Evolutionary conservation across 2,113 vertebrate genomes (phyloP), one percentile per base, ranked within the genome.

Genomic region (Recurvirostra avosetta): DNA sequence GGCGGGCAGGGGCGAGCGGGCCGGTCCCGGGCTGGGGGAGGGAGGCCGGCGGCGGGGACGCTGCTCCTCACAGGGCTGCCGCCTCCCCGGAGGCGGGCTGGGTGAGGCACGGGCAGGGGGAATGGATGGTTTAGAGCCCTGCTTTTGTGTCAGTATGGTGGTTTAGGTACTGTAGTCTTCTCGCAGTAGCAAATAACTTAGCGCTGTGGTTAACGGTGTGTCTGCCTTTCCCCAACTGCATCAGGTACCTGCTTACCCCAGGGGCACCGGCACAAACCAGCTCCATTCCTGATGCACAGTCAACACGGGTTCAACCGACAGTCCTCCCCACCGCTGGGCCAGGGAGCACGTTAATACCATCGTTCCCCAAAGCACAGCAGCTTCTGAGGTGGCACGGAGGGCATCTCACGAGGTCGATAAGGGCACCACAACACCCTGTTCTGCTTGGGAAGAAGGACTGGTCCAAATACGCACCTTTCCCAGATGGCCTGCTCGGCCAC

Each of bases 251-350:
- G 17, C 16, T 68, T 29, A 25, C 5, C 11, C 27, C 34, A 4
- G 12, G 5, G 18, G 2, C 56, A 36, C 2, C 36, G 2, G 6
- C 3, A 6, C 6, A 22, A 53, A 50, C 0, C 53, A 36, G 41
- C 47, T 30, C 72, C 9, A 4, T 15, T 55, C 5, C 65, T 26
- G 19, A 32, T 12, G 17, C 8, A 29, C 15, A 29, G 68, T 27
- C 30, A n/a, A n/a, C n/a, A 8, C 5, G 6, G 7, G 9, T 43
- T 15, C 12, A 38, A 6, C 21, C 4, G 8, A 25, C 2, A 21
- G 49, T 41, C 12, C 34, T 61, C 19, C 13, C 27, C 12, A 20
- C 45, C 20, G 20, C 45, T 47, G 45, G 45, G 45, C 45, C 45
- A 47, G 45, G 18, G 19, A 47, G 45, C 45, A 47, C 45, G 10